phyloP scores from a whole-genome alignment of 2,113 vertebrate genomes.

The Hirundichthys speculiger region DNA sequence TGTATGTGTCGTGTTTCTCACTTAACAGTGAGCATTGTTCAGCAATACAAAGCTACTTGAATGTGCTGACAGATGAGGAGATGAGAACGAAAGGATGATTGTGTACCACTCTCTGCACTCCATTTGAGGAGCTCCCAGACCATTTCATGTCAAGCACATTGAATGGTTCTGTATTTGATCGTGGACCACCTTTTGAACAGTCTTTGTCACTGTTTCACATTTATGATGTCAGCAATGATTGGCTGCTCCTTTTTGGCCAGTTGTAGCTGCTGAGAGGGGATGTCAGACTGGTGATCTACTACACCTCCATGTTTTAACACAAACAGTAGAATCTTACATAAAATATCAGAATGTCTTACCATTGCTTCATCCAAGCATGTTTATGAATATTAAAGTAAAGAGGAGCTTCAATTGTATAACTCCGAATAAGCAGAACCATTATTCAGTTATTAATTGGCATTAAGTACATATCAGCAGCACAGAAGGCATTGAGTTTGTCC shows the following conservation, averaged over 20 bases:
- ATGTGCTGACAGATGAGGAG: conserved; percentile 46
- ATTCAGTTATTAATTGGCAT: too few relatives aligned
- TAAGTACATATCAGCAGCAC: too few relatives aligned
- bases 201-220: conserved; percentile 44
- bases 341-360: too few relatives aligned
- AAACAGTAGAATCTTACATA: too few relatives aligned
- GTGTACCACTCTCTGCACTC: conserved; percentile 58
- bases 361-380: too few relatives aligned
- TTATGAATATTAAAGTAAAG: too few relatives aligned
- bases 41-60: conserved; percentile 58
- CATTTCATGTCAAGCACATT: conserved; percentile 48
- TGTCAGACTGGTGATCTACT: conserved; percentile 5
- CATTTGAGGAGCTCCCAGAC: conserved; percentile 48
- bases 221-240: conserved; percentile 18
- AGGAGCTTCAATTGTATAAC: too few relatives aligned
- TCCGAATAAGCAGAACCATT: too few relatives aligned
- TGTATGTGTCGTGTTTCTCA: conserved; percentile 35
- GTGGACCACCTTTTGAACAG: conserved; percentile 26
- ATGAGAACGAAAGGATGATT: conserved; percentile 51
- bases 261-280: conserved; percentile 12
- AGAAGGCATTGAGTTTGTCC: too few relatives aligned
- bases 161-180: conserved; percentile 48
- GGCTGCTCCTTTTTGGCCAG: conserved; percentile 26
- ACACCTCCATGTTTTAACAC: too few relatives aligned
- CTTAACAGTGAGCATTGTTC: conserved; percentile 11